phyloP scores from a whole-genome alignment of 2,888 invertebrate species.

The Tromatobia lineatoria region DNA sequence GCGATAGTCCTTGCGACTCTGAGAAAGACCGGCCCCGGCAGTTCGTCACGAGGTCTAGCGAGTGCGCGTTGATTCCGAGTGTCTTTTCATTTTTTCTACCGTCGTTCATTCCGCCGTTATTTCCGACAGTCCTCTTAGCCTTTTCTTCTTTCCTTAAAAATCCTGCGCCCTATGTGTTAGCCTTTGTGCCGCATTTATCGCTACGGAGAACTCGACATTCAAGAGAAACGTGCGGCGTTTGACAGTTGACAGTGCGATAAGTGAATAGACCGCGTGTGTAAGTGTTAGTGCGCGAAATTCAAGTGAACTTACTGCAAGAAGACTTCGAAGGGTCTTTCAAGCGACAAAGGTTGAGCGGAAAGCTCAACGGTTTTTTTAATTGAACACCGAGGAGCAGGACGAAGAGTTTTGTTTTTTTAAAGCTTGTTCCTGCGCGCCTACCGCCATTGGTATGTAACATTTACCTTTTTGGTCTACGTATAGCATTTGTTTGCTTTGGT shows the following conservation, averaged over 20 bases:
- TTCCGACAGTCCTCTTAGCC: not conserved
- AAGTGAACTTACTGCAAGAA: not conserved
- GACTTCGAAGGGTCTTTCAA: not conserved
- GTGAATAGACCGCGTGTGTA: not conserved
- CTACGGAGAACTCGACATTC: not conserved
- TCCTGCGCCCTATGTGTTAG: not conserved
- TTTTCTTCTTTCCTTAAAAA: not conserved
- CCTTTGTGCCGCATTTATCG: not conserved
- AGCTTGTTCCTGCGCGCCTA: constrained; percentile 45
- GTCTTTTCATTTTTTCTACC: constrained; percentile 5
- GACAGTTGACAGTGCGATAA: constrained; percentile 2
- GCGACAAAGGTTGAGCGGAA: not conserved
- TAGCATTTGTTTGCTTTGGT: not conserved
- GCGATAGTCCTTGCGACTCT: constrained; percentile 59
- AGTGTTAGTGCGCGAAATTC: not conserved
- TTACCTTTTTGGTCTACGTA: constrained; percentile 5
- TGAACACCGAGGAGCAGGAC: not conserved
- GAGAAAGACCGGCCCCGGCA: constrained; percentile 68
- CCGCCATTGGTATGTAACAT: constrained; percentile 54
- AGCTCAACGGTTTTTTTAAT: not conserved
- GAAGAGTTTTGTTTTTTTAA: not conserved
- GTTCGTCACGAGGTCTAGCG: constrained; percentile 70
- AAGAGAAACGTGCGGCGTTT: not conserved
- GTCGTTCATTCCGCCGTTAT: not conserved
- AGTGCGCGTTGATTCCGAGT: constrained; percentile 47